These are phyloP conservation scores for Triplophysa dalaica DNA, from an alignment of 2,113 vertebrate species.

Conservation along the genomic window DNA sequence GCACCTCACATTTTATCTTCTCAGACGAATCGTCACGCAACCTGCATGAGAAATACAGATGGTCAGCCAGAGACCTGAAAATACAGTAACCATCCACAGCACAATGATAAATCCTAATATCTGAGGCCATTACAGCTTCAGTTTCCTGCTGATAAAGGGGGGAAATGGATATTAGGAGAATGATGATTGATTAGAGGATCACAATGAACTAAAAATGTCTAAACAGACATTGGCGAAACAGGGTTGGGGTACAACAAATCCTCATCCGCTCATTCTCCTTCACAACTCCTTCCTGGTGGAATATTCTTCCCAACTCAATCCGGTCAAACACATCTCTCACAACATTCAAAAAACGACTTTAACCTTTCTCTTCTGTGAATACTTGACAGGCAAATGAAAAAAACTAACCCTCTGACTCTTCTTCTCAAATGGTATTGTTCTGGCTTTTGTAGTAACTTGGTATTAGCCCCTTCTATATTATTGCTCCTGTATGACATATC, in stretches of 20 bases:
- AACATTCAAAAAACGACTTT: no score
- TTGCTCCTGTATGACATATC: no score
- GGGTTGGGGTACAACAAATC: conserved; percentile 41
- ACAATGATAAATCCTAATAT: conserved; percentile 66
- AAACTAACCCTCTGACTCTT: no score
- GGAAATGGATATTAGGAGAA: conserved; percentile 68
- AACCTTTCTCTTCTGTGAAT: no score
- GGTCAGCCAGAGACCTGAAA: conserved; percentile 7
- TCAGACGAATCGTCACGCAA: conserved; percentile 13
- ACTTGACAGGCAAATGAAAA: neutral
- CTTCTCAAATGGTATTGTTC: no score
- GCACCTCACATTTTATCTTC: conserved; percentile 14
- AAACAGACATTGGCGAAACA: conserved; percentile 60
- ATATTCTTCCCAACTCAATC: no score
- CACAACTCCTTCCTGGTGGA: no score
- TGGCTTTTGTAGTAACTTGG: no score
- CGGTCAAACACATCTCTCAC: no score
- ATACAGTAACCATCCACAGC: conserved; percentile 13
- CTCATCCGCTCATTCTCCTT: no score
- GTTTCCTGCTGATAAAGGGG: conserved; percentile 65
- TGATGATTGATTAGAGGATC: conserved; percentile 64
- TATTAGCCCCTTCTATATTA: no score
- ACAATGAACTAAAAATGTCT: conserved; percentile 61
- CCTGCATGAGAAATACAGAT: conserved; percentile 42
- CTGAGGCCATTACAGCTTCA: conserved; percentile 64